Conservation (phyloP, 2,797 vertebrate species). For the Australoheros facetus region DNA sequence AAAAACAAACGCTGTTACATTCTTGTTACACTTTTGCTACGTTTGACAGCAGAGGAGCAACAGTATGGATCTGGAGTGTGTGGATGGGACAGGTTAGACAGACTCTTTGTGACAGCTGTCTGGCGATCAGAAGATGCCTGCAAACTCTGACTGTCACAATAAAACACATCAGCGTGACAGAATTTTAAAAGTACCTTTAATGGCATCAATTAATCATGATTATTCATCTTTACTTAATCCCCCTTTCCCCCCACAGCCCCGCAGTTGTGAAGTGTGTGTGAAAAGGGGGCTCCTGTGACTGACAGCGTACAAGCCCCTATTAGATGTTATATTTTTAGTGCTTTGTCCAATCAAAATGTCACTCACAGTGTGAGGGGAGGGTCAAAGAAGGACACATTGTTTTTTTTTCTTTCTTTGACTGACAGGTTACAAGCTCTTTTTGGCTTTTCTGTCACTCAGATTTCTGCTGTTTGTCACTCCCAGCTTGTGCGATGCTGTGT, state of each 20-base stretch:
- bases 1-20: background rate
- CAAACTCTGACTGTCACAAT: background rate
- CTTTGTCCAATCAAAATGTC: conserved; percentile 73
- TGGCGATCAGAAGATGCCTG: background rate
- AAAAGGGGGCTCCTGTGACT: conserved; percentile 46
- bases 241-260: background rate
- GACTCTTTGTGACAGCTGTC: background rate
- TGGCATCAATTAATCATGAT: background rate
- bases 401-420: conserved; percentile 52
- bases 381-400: conserved; percentile 43
- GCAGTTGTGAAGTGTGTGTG: background rate
- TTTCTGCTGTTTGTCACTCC: conserved; percentile 34
- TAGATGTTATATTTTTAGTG: conserved; percentile 62
- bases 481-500: conserved; percentile 21
- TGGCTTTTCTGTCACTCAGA: conserved; percentile 65
- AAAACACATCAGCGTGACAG: background rate
- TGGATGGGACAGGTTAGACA: too few species aligned
- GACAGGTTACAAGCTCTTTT: conserved; percentile 73
- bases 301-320: conserved; percentile 66
- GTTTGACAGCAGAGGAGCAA: too few species aligned
- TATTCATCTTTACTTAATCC: background rate
- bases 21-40: too few species aligned
- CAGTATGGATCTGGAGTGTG: too few species aligned
- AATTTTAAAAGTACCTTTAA: conserved; percentile 1
- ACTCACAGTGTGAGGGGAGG: conserved; percentile 53